Percentiles rank a stretch among this genome's conserved stretches.
phyloP scores from a whole-genome alignment of 2,888 invertebrate genomes.

The Timandra comae region DNA sequence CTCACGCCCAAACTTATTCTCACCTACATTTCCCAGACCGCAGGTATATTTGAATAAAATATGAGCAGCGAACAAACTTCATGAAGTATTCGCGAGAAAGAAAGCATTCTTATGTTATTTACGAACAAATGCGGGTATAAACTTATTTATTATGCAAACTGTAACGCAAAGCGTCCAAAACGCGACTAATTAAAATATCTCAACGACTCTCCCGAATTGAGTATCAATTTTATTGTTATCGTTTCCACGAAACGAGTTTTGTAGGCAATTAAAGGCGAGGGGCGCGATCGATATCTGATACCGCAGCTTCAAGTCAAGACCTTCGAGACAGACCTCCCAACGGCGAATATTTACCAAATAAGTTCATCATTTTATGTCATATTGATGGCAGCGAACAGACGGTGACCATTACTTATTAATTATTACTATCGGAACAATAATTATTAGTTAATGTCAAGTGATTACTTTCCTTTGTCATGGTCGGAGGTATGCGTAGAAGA shows the following conservation, averaged over 20 bases:
- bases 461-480: no score
- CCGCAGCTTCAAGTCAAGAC: neutral
- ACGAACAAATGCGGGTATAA: slow-evolving; percentile 19
- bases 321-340: neutral
- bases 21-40: slow-evolving; percentile 29
- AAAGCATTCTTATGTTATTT: slow-evolving; percentile 26
- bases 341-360: no score
- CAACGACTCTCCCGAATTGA: slow-evolving; percentile 18
- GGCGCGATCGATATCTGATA: slow-evolving; percentile 2
- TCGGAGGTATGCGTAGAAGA: no score
- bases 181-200: slow-evolving; percentile 17
- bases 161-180: slow-evolving; percentile 12
- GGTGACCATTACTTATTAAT: no score
- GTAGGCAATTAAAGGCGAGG: slow-evolving; percentile 15
- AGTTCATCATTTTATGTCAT: no score
- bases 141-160: slow-evolving; percentile 23
- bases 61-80: slow-evolving; percentile 28
- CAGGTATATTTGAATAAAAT: slow-evolving; percentile 40
- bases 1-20: slow-evolving; percentile 28
- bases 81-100: slow-evolving; percentile 26
- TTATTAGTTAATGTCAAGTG: no score
- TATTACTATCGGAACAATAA: no score
- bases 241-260: slow-evolving; percentile 21
- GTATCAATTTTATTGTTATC: slow-evolving; percentile 21
- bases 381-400: no score